Conservation (phyloP, 2,113 vertebrate species). For the Benitochromis conjunctus region DNA sequence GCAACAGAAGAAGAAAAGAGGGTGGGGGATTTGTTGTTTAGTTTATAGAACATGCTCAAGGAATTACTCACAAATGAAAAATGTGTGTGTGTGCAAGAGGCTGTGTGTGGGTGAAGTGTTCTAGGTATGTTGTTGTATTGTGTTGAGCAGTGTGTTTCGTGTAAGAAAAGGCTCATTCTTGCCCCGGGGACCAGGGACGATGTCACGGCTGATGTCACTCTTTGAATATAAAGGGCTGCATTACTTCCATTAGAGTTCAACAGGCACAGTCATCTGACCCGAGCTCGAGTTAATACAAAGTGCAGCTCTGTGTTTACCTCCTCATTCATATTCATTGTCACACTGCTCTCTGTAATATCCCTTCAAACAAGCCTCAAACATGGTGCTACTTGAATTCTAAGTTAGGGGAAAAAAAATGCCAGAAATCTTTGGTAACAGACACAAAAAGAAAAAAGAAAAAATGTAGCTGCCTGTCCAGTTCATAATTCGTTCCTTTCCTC, state of each 20-base stretch:
- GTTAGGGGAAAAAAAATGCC: not conserved
- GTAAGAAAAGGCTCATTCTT: conserved; percentile 69
- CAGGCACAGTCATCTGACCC: conserved; percentile 42
- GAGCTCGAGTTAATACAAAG: conserved; percentile 43
- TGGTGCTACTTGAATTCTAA: not conserved
- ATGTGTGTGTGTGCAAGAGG: not conserved
- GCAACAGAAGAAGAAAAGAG: conserved; percentile 15
- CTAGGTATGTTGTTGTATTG: conserved; percentile 4
- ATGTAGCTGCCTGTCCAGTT: not conserved
- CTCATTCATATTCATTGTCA: conserved; percentile 66
- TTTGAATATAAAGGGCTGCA: conserved; percentile 64
- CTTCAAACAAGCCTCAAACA: not conserved
- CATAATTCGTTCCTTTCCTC: not conserved
- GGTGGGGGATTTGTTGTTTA: conserved; percentile 28
- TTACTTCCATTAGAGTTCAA: conserved; percentile 50
- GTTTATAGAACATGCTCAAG: conserved; percentile 29
- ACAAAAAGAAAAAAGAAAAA: not conserved
- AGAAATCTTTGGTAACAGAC: not conserved
- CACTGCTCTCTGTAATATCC: conserved; percentile 16
- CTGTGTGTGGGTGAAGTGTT: not conserved
- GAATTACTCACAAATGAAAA: conserved; percentile 43
- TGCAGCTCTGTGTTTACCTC: conserved; percentile 58
- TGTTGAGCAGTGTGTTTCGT: conserved; percentile 7
- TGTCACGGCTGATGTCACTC: conserved; percentile 78
- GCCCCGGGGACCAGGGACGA: conserved; percentile 61